Base-by-base conservation (phyloP, 2,888 invertebrate genomes). In the Heteromurus nitidus region DNA sequence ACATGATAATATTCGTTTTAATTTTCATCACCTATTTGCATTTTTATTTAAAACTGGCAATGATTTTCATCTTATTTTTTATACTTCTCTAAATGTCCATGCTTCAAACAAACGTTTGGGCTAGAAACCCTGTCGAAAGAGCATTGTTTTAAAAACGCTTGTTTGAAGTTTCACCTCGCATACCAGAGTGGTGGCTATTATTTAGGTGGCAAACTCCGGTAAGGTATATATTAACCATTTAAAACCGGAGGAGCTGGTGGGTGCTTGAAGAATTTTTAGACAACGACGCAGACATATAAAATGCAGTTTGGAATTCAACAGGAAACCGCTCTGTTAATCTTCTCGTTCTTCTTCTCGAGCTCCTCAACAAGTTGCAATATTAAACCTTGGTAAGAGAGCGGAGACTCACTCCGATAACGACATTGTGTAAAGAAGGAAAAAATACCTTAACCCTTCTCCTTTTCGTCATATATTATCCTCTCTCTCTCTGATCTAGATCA, bases 401-500 rank as follows among this genome's bases (percentile, higher is more conserved):
- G 20, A 30, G 58, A 58, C 60, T 68, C 58, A 76, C n/a, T n/a
- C n/a, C n/a, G 75, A 76, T 76, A 76, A 76, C 44, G 68, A 68
- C 75, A n/a, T n/a, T 68, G 26, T 50, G 22, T 30, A 42, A 20
- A 3, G 1, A 28, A 65, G 31, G 31, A 50, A 31, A 50, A 64
- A 64, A 50, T 30, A 44, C 18, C 31, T 31, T 22, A 24, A 68
- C 58, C 55, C 42, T 75, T 28, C 36, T 20, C 75, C 30, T 26
- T 42, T 28, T 30, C 58, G 2, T 42, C 26, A 28, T 60, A 24
- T 42, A n/a, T 30, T 42, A 36, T 55, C 36, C 68, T n/a, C 20
- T 30, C 28, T 60, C 18, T 42, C 55, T 28, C 58, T 76, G 75
- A 76, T 76, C 75, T 76, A 76, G 67, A 76, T 76, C 75, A 68